Evolutionary conservation across 1,140 invertebrate species (phyloP), one percentile per base, ranked within the genome.

Genomic region (Drosophila serrata): DNA sequence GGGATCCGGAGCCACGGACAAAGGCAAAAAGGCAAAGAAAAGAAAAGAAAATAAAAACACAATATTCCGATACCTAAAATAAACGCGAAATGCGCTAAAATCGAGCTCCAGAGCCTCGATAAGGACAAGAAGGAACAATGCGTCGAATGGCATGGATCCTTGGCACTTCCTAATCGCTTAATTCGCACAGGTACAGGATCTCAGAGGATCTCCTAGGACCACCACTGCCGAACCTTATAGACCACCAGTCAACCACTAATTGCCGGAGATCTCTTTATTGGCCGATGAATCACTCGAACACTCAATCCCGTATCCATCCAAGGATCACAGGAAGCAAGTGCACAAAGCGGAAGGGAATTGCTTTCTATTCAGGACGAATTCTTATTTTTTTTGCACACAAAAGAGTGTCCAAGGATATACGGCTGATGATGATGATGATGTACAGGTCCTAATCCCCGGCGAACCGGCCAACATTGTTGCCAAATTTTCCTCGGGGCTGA

Each of bases 201-300:
- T 63, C n/a, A 40, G 43, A 40, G 43, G 68, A 72, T 67, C 48
- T 17, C n/a, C 7, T n/a, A 13, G 48, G 48, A 49, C 48, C 48
- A 49, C 48, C 65, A 49, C 65, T 51, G 31, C 43, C 61, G 60
- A 49, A 49, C 46, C 65, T 61, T 24, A 42, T 56, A 46, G 68
- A 70, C 75, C 70, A 82, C 82, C 81, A 73, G 61, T 58, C 64
- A 62, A 51, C 80, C 76, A 82, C 80, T 87, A 88, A 88, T 87
- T 87, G 84, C 63, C 56, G 72, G 57, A 88, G 82, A 88, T 88
- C 84, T 84, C 85, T 84, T 90, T 84, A 88, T 88, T 84, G 81
- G 63, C 65, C 45, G 33, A 76, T 76, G 73, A 61, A 82, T 79
- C 55, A 74, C 64, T 84, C 22, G 13, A 17, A 69, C 61, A 88